These are phyloP conservation scores for Hiodon tergisus DNA, from an alignment of 2,113 vertebrate genomes.

Conservation along the genomic window DNA sequence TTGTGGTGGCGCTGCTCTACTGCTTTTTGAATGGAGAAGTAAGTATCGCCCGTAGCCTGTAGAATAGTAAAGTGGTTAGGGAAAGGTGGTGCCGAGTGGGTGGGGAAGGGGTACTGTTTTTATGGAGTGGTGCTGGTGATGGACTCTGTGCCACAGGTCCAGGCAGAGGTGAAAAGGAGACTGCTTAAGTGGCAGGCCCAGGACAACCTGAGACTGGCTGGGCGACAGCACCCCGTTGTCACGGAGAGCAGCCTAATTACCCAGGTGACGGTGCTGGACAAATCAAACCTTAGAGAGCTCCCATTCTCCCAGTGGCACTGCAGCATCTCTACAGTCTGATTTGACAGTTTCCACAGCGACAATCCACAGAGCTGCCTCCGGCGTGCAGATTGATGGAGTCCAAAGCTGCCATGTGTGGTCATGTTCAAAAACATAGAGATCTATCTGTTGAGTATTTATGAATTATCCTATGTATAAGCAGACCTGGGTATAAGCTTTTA, in stretches of 20 bases:
- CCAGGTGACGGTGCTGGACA: slow-evolving; percentile 64
- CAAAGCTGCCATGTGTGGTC: not conserved
- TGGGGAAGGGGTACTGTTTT: not conserved
- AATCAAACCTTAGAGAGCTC: slow-evolving; percentile 47
- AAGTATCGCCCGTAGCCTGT: slow-evolving; percentile 37
- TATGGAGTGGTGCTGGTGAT: no score
- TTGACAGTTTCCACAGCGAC: not conserved
- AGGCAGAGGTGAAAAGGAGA: slow-evolving; percentile 68
- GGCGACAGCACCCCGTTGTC: slow-evolving; percentile 43
- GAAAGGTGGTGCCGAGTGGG: not conserved
- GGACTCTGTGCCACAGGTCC: slow-evolving; percentile 55
- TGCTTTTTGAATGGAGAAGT: slow-evolving; percentile 97
- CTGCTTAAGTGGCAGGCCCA: slow-evolving; percentile 61
- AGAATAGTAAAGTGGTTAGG: no score
- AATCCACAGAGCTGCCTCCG: not conserved
- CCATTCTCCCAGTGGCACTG: slow-evolving; percentile 28
- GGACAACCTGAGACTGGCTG: slow-evolving; percentile 56
- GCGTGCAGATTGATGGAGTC: not conserved
- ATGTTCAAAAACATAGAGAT: not conserved
- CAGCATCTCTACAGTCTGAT: slow-evolving; percentile 52
- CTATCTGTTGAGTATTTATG: no score
- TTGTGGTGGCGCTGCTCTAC: slow-evolving; percentile 91
- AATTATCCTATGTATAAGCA: no score
- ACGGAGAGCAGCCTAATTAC: slow-evolving; percentile 57
- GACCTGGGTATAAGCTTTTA: no score